Evolutionary conservation across 2,113 vertebrate species (phyloP).

Genomic region (Pseudonaja textilis): DNA sequence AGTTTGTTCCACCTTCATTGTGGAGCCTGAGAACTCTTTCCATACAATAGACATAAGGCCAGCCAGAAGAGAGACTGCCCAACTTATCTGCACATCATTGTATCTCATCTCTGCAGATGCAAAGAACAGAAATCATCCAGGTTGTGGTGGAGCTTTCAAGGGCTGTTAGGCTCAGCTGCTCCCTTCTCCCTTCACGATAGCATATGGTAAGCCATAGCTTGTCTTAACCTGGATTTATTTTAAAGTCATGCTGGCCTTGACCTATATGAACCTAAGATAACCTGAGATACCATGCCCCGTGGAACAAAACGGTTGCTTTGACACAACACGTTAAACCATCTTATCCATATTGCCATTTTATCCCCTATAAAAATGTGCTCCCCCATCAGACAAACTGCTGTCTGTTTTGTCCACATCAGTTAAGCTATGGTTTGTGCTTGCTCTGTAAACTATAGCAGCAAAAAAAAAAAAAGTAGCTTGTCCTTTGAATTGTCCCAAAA

Average conservation of each 20-base stretch:
- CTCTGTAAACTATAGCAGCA: neutral
- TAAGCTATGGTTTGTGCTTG: neutral
- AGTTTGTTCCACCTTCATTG: neutral
- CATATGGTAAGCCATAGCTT: neutral
- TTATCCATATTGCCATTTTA: neutral
- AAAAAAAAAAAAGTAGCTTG: neutral
- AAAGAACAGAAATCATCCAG: neutral
- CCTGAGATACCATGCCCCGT: neutral
- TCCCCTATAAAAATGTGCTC: neutral
- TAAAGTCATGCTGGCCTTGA: neutral
- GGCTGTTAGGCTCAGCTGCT: neutral
- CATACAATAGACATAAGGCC: neutral
- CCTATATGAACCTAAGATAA: neutral
- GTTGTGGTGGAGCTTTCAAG: neutral
- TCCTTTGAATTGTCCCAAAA: neutral
- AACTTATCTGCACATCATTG: neutral
- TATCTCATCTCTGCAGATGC: neutral
- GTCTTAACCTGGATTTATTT: neutral
- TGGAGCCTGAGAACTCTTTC: neutral
- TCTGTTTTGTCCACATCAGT: neutral
- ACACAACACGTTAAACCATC: neutral
- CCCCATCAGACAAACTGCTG: neutral
- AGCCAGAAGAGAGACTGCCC: neutral
- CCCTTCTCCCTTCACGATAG: neutral
- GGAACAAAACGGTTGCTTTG: neutral